Evolutionary conservation across 2,797 vertebrate genomes (phyloP), one percentile per base, ranked within the genome.

Genomic region (Manis javanica): DNA sequence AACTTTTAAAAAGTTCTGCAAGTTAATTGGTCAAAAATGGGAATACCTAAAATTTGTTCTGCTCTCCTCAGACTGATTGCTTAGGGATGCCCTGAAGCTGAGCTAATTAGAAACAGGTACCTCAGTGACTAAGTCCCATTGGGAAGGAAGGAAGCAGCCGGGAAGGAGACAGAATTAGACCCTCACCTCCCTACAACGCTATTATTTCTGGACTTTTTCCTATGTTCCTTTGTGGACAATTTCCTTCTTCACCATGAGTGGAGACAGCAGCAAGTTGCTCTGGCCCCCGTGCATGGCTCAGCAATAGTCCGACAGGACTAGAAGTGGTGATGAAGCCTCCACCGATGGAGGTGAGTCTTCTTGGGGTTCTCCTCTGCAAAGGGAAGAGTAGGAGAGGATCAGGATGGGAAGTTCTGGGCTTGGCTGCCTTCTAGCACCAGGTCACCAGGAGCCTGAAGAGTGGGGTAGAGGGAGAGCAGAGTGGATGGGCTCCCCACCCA

Each of bases 1-100:
- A 84, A 39, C 24, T 96, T 96, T 66, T 5, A 24, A 90, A 90
- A 97, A 85, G 18, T 94, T 94, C 77, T 96, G 59, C 55, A 81
- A 81, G 14, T 82, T 97, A 83, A 97, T 96, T 95, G 87, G 12
- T 26, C 34, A 79, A 78, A 92, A 59, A 53, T 23, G 2, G 49
- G 53, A 86, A 39, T 68, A 82, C 90, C 59, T 95, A 24, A 84
- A 96, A 69, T 91, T 90, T 82, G 69, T 21, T 53, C 16, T 64
- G 4, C 34, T 95, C 53, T 87, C 34, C 4, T 19, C 16, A 82
- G 71, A 55, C 72, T 91, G 83, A 87, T 90, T 95, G 68, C 66
- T 87, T 78, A 83, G 94, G 91, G 79, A 93, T 6, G 59, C 51
- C 49, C 53, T 85, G 57, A 64, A n/a, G n/a, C 2, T 89, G 59